Evolutionary conservation across 2,113 vertebrate genomes (phyloP).

Genomic region (Carettochelys insculpta): DNA sequence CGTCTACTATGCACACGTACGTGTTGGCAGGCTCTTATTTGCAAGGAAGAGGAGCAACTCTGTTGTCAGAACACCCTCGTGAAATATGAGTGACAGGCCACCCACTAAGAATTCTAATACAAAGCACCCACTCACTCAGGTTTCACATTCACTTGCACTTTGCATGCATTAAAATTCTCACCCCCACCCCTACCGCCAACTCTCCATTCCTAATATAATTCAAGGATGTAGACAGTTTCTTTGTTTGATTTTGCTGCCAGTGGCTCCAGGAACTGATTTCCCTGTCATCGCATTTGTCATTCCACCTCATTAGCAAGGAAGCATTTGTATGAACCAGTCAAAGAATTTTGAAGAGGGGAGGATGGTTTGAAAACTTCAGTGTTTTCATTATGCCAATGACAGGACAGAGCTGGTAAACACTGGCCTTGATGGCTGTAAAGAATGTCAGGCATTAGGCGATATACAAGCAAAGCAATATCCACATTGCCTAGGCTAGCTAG

Average conservation of each 20-base stretch:
- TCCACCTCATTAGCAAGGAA: not conserved
- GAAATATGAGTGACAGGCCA: not conserved
- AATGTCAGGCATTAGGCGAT: not conserved
- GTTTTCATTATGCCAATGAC: not conserved
- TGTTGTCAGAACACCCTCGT: not conserved
- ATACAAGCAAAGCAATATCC: not conserved
- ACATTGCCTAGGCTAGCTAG: not conserved
- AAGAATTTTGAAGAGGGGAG: not conserved
- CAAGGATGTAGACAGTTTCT: not conserved
- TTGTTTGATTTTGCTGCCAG: not conserved
- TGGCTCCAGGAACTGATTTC: not conserved
- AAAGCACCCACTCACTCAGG: not conserved
- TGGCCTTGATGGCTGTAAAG: not conserved
- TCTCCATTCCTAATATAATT: not conserved
- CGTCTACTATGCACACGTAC: fast-evolving
- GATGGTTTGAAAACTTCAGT: not conserved
- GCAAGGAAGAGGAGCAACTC: not conserved
- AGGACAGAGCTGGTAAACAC: not conserved
- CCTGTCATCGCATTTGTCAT: conserved; percentile 9
- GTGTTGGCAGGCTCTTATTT: not conserved
- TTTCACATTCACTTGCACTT: not conserved
- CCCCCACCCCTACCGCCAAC: too few species aligned
- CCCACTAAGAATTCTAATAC: not conserved
- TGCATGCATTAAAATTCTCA: not conserved
- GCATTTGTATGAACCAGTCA: not conserved